Evolutionary conservation across 2,888 invertebrate genomes (phyloP).

Genomic region (Drosophila tripunctata): DNA sequence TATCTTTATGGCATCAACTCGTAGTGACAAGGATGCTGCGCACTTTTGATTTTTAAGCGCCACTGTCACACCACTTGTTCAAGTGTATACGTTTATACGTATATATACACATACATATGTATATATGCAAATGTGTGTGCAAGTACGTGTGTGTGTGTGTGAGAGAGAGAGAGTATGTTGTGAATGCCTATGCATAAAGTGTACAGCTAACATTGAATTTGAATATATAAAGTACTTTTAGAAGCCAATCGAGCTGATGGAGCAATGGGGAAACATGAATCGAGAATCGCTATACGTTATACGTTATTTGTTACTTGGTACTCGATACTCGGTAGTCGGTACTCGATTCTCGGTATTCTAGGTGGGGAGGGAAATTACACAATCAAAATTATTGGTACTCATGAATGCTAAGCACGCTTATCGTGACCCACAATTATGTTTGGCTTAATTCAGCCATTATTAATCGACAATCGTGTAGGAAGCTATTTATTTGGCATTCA

Average conservation of each 20-base stretch:
- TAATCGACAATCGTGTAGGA: conserved; percentile 48
- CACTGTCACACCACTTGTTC: conserved; percentile 31
- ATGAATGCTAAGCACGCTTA: conserved; percentile 47
- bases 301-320: no score
- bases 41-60: conserved; percentile 56
- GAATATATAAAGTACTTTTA: conserved; percentile 36
- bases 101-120: no score
- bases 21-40: conserved; percentile 50
- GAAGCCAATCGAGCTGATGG: conserved; percentile 38
- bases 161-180: background rate
- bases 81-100: background rate
- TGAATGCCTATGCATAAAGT: conserved; percentile 25
- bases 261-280: background rate
- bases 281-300: no score
- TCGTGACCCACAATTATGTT: conserved; percentile 48
- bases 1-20: conserved; percentile 39
- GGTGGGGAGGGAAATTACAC: conserved; percentile 7
- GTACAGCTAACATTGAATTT: conserved; percentile 27
- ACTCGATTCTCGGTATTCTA: background rate
- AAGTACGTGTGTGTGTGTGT: background rate
- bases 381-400: conserved; percentile 44
- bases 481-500: conserved; percentile 39
- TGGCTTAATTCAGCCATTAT: conserved; percentile 55
- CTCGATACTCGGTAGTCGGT: background rate
- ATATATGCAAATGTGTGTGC: background rate